Base-by-base conservation (phyloP, 1,140 invertebrate genomes). In the Apis dorsata region DNA sequence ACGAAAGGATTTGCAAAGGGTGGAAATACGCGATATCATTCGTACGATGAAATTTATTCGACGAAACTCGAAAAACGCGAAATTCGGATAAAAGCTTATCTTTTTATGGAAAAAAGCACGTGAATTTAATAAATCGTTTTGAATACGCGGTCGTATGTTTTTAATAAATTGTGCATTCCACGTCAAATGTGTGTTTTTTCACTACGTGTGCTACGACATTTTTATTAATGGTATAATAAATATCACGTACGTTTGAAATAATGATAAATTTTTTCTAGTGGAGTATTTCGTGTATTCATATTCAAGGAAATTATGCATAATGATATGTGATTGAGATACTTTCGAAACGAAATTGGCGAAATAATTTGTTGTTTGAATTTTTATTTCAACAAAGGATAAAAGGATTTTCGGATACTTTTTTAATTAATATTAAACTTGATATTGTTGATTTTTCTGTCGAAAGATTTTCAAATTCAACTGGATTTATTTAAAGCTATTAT, bases 21-120 rank as follows among this genome's bases (percentile, higher is more conserved):
- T 55, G 76, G 59, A 79, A 69, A 69, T 51, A 60, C 76, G 66
- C 19, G 10, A 21, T 44, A 11, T n/a, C 77, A 49, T 70, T 49
- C 55, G 53, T 34, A 1, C 28, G 17, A n/a, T 4, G 63, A 70
- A 79, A 79, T 79, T 60, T 79, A 79, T 79, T 79, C 68, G 13
- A 59, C 71, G 49, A 71, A 70, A 79, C 53, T 71, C 77, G 57
- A 71, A 53, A 21, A 24, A 4, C 24, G 17, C 21, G 17, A 21
- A 12, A n/a, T 4, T 21, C 15, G 44, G 2, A 21, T 34, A 12
- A 17, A 79, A 28, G 28, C 15, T 10, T 44, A 24, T 15, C 57
- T 53, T 53, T 28, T 34, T 59, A 57, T 53, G 28, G 28, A 19
- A 28, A 51, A 28, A 12, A 62, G 21, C 15, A 21, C 17, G 66